Conservation (phyloP, 2,888 invertebrate genomes). For the Lochmaea capreae region DNA sequence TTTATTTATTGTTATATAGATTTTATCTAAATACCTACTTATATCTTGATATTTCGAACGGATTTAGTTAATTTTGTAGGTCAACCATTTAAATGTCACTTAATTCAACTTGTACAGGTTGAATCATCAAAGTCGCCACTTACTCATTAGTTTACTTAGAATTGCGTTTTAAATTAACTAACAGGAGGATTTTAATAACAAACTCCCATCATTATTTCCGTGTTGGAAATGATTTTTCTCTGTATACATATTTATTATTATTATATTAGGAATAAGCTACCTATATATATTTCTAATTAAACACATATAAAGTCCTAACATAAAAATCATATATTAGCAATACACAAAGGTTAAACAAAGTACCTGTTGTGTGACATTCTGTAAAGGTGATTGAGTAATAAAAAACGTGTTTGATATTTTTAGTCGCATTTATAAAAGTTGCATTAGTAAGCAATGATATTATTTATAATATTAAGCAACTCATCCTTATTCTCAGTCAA, state of each 20-base stretch:
- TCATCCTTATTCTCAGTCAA: not conserved
- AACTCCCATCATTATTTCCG: no score
- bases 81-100: constrained; percentile 12
- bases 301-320: no score
- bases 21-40: not conserved
- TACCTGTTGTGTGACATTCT: no score
- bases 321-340: no score
- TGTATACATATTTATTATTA: not conserved
- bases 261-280: not conserved
- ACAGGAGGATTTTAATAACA: not conserved
- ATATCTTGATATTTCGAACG: not conserved
- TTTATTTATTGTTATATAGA: not conserved
- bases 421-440: not conserved
- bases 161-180: not conserved
- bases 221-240: not conserved
- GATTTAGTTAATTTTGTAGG: not conserved
- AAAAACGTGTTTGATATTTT: not conserved
- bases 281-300: no score
- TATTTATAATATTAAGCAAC: constrained; percentile 1
- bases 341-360: no score
- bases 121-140: not conserved
- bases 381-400: not conserved
- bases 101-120: not conserved
- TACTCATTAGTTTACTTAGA: not conserved
- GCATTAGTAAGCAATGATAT: constrained; percentile 2